Conservation (phyloP, 1,140 invertebrate species). For the Triops cancriformis region DNA sequence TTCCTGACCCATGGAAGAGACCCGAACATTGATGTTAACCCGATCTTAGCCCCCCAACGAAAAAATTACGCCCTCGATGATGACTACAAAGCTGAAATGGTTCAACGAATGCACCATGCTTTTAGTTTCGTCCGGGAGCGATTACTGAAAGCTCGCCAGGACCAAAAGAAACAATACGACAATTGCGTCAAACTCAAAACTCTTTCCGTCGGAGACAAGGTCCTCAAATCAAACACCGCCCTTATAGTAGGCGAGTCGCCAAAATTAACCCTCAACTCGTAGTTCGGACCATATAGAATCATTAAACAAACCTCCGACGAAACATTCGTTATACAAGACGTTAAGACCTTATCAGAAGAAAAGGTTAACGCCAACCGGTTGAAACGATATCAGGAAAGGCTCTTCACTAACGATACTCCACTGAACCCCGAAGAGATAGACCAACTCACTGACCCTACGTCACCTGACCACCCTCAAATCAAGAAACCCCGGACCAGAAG, state of each 20-base stretch:
- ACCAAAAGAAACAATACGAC: background rate
- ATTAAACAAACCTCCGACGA: too few relatives aligned
- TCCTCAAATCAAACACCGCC: background rate
- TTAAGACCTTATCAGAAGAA: too few relatives aligned
- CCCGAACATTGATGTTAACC: background rate
- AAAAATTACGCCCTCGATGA: background rate
- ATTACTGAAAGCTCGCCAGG: background rate
- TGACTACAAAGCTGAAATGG: background rate
- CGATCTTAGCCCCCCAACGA: background rate
- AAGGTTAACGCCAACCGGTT: too few relatives aligned
- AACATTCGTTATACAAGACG: too few relatives aligned
- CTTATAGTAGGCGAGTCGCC: too few relatives aligned
- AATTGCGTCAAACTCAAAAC: background rate
- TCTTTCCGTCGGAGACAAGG: background rate
- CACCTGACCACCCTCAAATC: too few relatives aligned
- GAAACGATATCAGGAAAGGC: too few relatives aligned
- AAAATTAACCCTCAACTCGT: background rate
- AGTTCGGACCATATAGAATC: too few relatives aligned
- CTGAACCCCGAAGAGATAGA: too few relatives aligned
- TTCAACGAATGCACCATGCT: background rate
- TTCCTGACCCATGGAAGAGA: background rate
- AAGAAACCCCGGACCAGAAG: too few relatives aligned
- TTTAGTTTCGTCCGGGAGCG: background rate
- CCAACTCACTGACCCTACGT: too few relatives aligned
- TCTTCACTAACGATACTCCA: too few relatives aligned